Conservation (phyloP, 2,888 invertebrate genomes). For the Catonia carolina region DNA sequence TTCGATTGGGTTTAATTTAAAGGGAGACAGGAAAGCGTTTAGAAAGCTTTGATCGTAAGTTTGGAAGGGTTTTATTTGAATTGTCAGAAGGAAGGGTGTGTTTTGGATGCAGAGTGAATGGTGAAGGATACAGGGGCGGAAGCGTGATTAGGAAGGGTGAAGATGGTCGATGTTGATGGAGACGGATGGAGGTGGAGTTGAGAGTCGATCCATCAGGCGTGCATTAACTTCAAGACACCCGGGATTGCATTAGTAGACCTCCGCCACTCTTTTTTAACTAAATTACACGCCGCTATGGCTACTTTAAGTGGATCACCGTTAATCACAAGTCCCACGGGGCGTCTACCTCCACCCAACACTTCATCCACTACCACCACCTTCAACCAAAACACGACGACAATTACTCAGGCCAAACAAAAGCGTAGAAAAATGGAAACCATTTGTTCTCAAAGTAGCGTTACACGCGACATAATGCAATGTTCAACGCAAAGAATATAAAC, state of each 20-base stretch:
- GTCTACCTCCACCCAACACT: not conserved
- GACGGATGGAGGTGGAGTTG: constrained; percentile 4
- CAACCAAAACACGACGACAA: not conserved
- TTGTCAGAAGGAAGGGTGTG: too few species aligned
- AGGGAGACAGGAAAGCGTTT: constrained; percentile 4
- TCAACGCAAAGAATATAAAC: not conserved
- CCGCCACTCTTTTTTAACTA: constrained; percentile 9
- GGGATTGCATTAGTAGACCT: constrained; percentile 11
- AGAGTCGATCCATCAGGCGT: constrained; percentile 6
- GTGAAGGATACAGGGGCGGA: too few species aligned
- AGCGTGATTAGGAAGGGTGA: too few species aligned
- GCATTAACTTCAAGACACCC: constrained; percentile 13
- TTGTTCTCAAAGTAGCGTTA: constrained; percentile 6
- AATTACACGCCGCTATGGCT: constrained; percentile 2
- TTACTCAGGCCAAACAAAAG: constrained; percentile 9
- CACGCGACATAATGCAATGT: not conserved
- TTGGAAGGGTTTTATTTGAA: too few species aligned
- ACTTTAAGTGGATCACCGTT: constrained; percentile 13
- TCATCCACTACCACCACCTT: too few species aligned
- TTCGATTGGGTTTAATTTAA: too few species aligned
- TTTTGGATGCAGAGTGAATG: too few species aligned
- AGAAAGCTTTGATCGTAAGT: constrained; percentile 1
- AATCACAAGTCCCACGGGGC: constrained; percentile 7
- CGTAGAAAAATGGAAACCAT: constrained; percentile 12
- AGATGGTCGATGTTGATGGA: constrained; percentile 1